Evolutionary conservation across 2,113 vertebrate species (phyloP).

Genomic region (Passer montanus): DNA sequence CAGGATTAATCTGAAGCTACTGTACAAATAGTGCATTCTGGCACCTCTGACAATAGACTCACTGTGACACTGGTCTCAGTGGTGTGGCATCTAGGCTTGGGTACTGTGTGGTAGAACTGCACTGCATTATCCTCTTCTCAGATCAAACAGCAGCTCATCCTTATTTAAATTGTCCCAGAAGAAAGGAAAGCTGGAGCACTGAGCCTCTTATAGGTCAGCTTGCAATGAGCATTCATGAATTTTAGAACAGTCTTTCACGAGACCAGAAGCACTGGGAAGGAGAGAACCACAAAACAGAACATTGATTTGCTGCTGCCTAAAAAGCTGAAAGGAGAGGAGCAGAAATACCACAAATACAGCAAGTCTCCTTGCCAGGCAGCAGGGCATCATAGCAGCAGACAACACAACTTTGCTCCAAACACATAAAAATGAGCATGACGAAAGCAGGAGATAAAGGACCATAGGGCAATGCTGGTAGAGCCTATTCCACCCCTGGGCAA

Average conservation of each 20-base stretch:
- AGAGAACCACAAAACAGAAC: neutral
- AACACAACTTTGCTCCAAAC: neutral
- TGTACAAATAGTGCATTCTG: neutral
- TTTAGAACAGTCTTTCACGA: neutral
- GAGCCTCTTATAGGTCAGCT: neutral
- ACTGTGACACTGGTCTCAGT: neutral
- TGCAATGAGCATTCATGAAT: neutral
- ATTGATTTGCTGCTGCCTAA: neutral
- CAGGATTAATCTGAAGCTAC: neutral
- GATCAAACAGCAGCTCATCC: neutral
- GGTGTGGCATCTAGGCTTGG: neutral
- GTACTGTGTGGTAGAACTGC: neutral
- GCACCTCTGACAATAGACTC: neutral
- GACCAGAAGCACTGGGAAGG: neutral
- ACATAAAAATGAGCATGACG: neutral
- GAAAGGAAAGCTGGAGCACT: neutral
- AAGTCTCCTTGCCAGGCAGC: neutral
- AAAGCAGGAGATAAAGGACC: neutral
- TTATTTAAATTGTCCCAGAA: neutral
- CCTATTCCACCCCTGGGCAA: neutral
- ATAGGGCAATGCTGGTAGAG: neutral
- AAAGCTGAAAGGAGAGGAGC: neutral
- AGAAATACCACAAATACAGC: neutral
- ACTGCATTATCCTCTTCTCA: neutral
- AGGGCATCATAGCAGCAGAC: neutral